phyloP scores from a whole-genome alignment of 2,888 invertebrate genomes.

The Teleiodes luculella region DNA sequence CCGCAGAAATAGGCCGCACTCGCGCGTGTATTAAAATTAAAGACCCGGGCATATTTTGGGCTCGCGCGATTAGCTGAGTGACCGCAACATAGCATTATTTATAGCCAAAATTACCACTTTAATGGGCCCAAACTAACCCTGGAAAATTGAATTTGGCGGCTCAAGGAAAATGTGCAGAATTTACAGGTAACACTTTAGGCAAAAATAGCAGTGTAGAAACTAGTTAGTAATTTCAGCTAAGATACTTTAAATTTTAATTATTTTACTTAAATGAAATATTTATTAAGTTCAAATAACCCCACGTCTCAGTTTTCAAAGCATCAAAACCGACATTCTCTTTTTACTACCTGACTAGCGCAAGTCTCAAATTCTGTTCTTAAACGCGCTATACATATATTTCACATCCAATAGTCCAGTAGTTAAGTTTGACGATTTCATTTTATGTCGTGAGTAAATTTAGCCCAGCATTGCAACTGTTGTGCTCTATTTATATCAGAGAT shows the following conservation, averaged over 20 bases:
- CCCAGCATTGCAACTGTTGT: conserved; percentile 6
- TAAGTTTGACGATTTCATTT: conserved; percentile 1
- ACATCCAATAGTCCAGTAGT: background rate
- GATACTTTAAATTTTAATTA: no score
- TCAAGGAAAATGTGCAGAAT: conserved; percentile 7
- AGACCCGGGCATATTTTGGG: conserved; percentile 33
- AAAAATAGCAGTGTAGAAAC: background rate
- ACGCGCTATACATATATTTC: background rate
- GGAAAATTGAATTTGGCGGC: conserved; percentile 36
- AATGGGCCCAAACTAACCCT: conserved; percentile 40
- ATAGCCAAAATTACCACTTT: conserved; percentile 42
- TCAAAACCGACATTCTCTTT: background rate
- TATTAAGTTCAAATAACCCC: no score
- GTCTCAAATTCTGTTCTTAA: background rate
- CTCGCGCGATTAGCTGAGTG: conserved; percentile 36
- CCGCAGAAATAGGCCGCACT: background rate
- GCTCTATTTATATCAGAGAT: conserved; percentile 11
- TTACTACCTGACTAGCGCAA: background rate
- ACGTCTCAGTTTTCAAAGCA: no score
- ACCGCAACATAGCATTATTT: conserved; percentile 35
- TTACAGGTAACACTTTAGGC: background rate
- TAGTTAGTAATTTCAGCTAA: no score
- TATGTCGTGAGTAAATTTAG: conserved; percentile 10
- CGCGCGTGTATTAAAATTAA: conserved; percentile 31
- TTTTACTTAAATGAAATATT: no score